Evolutionary conservation across 2,113 vertebrate genomes (phyloP), one percentile per base, ranked within the genome.

Genomic region (Axis porcinus): DNA sequence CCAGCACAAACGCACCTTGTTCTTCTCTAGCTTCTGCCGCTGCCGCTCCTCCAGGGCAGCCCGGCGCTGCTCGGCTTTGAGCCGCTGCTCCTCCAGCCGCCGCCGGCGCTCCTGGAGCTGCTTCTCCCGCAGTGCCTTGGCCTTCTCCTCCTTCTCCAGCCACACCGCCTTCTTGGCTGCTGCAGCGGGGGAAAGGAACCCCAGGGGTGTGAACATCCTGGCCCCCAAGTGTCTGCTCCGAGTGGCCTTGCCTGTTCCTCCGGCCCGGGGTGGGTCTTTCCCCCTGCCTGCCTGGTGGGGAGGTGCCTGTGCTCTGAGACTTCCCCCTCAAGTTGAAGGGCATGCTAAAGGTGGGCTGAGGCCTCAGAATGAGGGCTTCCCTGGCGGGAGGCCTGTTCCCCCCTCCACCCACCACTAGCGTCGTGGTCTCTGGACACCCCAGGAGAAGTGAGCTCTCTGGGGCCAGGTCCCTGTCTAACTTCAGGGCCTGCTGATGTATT

Each of bases 111-210:
- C 99, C 95, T 99, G 99, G 96, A 99, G 98, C 99, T 99, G 99
- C 97, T 99, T 99, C 97, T 99, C 99, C 89, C 99, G 98, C 92
- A 99, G 98, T 84, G 98, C 98, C 87, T 99, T 98, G 0, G 99
- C 99, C 95, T 99, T 99, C 98, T 99, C 99, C 98, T 99, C 99
- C 98, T 99, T 99, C 98, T 99, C 99, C 98, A 99, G 98, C 99
- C 99, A 99, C 98, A 99, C 99, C 17, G 96, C 99, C 98, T 99
- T 99, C 99, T 99, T 99, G 97, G 99, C 98, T 27, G 99, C 99
- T 99, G 93, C 3, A 17, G 76, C 64, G 30, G 91, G 74, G 76
- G n/a, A 89, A 70, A 88, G 17, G 43, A 3, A 2, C 52, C 54
- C 45, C 57, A 4, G 0, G 60, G 17, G 6, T 10, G 54, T 76